Evolutionary conservation across 2,113 vertebrate genomes (phyloP), one percentile per base, ranked within the genome.

Genomic region (Pseudolaguvia tuberculata): DNA sequence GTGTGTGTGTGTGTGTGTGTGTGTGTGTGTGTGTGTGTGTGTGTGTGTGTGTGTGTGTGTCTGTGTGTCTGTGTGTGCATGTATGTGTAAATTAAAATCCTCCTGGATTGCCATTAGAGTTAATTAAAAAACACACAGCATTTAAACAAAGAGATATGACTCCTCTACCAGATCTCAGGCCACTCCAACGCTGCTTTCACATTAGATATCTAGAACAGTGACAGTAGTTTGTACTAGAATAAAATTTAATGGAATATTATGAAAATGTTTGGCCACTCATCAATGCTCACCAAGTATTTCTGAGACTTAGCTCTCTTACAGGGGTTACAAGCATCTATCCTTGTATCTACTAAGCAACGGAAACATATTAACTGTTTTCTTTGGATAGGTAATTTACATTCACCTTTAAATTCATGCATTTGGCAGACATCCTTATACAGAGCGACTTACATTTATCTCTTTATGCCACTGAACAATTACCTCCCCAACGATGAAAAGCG

Each of bases 11-110:
- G n/a, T n/a, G n/a, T n/a, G n/a, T n/a, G n/a, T n/a, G n/a, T n/a
- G n/a, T n/a, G n/a, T n/a, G n/a, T n/a, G n/a, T n/a, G n/a, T n/a
- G n/a, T n/a, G n/a, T n/a, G n/a, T n/a, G n/a, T n/a, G n/a, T n/a
- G n/a, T 88, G 14, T 63, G 67, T 74, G 70, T 76, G 74, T 70
- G 76, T 81, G 31, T 25, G 13, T 48, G 45, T 23, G 42, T 47
- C 35, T 18, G 7, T n/a, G n/a, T 23, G 39, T 47, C 21, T 88
- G 84, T 86, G 63, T 67, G 70, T 73, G 25, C 62, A 65, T 57
- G 75, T 80, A 80, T 71, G 86, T 83, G 88, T 89, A 89, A 84
- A 90, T 90, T 89, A 89, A 88, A 90, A 89, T 88, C 86, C 84
- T 87, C 87, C 86, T 86, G 85, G 86, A 87, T 86, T 76, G 80